Evolutionary conservation across 2,888 invertebrate species (phyloP), one percentile per base, ranked within the genome.

Genomic region (Hofmannophila pseudospretella): DNA sequence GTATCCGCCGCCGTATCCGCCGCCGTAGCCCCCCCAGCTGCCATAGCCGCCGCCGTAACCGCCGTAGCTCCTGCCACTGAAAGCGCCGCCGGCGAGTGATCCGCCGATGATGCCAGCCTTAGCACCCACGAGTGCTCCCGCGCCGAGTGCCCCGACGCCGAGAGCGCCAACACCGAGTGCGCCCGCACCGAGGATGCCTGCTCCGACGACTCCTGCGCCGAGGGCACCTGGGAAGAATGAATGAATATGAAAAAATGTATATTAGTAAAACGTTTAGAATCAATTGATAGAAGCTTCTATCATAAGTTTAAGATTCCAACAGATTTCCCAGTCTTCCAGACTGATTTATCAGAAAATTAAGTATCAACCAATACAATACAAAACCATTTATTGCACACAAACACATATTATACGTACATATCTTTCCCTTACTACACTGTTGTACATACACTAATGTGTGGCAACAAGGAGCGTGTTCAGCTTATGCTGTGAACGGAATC

Each of bases 81-180:
- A 44, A 1, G 67, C 67, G 3, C 54, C 37, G n/a, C 72, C 59
- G 1, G 68, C 79, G 4, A 82, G 20, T 1, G 75, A 80, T 0
- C 84, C 84, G 1, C 84, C 84, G 9, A 85, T 32, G 9, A 81
- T 51, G 2, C 84, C 84, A 19, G 72, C 73, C 38, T 71, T 72
- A 44, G 69, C 75, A 1, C 78, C 78, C 7, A 79, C 23, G 23
- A 23, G 2, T 8, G 20, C 20, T 2, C 20, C 20, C 5, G 20
- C 20, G 20, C 20, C 20, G 1, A 42, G 9, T 9, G 70, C 51
- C 23, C 80, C 81, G 3, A 76, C 78, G 1, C 81, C 81, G 2
- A 82, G 42, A 0, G 70, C 40, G 8, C 77, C 78, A 3, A 67
- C 75, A 7, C 73, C 78, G 2, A 77, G 42, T 1, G 60, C 57